Evolutionary conservation across 1,140 invertebrate genomes (phyloP).

Genomic region (Bacillus rossius): DNA sequence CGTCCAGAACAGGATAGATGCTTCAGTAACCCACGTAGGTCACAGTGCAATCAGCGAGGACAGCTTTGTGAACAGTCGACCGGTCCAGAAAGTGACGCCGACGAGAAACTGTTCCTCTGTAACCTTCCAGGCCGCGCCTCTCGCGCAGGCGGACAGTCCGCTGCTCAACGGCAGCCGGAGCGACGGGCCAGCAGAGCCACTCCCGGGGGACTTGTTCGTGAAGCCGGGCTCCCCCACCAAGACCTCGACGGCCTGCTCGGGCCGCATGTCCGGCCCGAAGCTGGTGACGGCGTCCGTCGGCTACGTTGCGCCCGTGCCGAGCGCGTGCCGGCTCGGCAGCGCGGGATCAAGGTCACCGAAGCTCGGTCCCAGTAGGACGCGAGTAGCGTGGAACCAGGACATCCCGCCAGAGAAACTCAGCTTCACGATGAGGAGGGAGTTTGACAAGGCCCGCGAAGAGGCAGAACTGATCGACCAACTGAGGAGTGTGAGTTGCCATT

Average conservation of each 20-base stretch:
- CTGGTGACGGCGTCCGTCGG: conserved; percentile 51
- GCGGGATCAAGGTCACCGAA: conserved; percentile 6
- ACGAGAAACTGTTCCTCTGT: conserved; percentile 39
- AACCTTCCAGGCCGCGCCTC: conserved; percentile 3
- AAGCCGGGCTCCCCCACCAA: conserved; percentile 68
- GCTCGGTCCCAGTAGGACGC: not conserved
- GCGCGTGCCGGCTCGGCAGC: not conserved
- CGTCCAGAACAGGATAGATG: conserved; percentile 4
- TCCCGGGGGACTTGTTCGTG: conserved; percentile 24
- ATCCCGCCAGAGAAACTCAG: conserved; percentile 68
- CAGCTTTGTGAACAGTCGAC: conserved; percentile 42
- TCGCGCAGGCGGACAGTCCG: conserved; percentile 18
- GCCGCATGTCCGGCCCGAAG: conserved; percentile 31
- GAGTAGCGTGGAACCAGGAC: conserved; percentile 63
- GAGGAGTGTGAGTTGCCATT: conserved; percentile 58
- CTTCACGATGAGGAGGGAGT: conserved; percentile 88
- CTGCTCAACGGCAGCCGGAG: conserved; percentile 39
- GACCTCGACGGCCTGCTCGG: conserved; percentile 28
- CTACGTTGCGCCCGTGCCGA: conserved; percentile 37
- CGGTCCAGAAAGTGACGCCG: conserved; percentile 52
- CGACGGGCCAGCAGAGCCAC: not conserved
- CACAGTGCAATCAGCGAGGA: conserved; percentile 27
- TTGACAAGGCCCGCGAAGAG: conserved; percentile 86
- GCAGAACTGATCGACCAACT: conserved; percentile 79
- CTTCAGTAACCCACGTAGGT: too few relatives aligned